Percentiles rank a stretch among this genome's conserved stretches.
Conservation (phyloP, 2,797 vertebrate species). For the Cottoperca gobio region DNA sequence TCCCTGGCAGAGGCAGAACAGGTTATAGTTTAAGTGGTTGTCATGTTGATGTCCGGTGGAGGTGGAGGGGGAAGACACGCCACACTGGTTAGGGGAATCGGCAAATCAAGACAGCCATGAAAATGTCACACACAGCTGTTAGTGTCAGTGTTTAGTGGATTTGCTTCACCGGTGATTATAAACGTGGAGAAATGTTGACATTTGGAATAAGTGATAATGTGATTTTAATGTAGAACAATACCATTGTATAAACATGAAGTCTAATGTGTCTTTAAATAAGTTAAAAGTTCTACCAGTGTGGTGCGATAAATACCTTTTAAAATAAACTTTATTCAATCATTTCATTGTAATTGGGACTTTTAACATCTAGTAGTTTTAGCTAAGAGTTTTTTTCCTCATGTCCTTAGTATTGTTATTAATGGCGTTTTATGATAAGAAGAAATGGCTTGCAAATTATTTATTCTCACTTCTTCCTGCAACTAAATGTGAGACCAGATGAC, state of each 20-base stretch:
- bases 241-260: neutral
- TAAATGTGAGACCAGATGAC: neutral
- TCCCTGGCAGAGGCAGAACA: conserved; percentile 40
- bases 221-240: neutral
- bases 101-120: conserved; percentile 21
- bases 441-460: neutral
- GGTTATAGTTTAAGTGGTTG: conserved; percentile 72
- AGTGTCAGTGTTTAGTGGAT: neutral
- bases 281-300: too few relatives aligned
- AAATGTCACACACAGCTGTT: conserved; percentile 18
- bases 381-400: neutral
- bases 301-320: too few relatives aligned
- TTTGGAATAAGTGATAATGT: neutral
- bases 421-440: neutral
- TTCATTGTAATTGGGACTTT: too few relatives aligned
- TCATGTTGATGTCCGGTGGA: conserved; percentile 55
- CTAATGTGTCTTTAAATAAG: neutral
- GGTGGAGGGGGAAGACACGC: neutral
- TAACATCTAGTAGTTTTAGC: neutral
- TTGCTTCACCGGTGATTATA: neutral
- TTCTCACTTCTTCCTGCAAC: neutral
- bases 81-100: conserved; percentile 14
- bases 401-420: neutral
- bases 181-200: neutral
- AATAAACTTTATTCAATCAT: too few relatives aligned